These are phyloP conservation scores for Sabatieria punctata DNA, from an alignment of 2,888 invertebrate species.

Conservation along the genomic window DNA sequence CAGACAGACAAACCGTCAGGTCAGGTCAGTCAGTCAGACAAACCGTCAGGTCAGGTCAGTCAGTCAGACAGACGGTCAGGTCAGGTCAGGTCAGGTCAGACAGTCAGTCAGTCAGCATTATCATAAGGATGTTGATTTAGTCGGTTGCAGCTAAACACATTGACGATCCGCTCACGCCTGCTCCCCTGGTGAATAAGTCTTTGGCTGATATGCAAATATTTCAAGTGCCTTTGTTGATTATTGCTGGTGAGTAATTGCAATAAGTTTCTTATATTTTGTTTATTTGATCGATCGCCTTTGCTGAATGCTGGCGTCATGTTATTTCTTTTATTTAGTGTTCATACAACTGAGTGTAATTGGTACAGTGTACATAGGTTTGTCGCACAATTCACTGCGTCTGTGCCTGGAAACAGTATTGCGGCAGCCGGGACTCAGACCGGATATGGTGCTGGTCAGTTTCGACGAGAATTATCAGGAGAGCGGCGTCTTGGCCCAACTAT, in stretches of 20 bases:
- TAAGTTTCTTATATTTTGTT: slow-evolving; percentile 3
- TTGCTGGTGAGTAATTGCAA: slow-evolving; percentile 30
- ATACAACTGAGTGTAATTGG: too few relatives aligned
- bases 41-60: slow-evolving; percentile 5
- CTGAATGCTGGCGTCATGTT: too few relatives aligned
- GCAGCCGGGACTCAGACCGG: slow-evolving; percentile 40
- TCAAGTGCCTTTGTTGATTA: slow-evolving; percentile 35
- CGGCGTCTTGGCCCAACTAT: slow-evolving; percentile 32
- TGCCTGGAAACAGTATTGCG: slow-evolving; percentile 39
- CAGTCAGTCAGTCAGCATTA: too few relatives aligned
- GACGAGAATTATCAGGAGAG: slow-evolving; percentile 35
- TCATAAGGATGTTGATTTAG: background rate
- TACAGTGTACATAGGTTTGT: slow-evolving; percentile 25
- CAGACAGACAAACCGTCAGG: slow-evolving; percentile 4
- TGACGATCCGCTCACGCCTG: slow-evolving; percentile 32
- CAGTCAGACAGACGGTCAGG: background rate
- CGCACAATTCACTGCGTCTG: slow-evolving; percentile 31
- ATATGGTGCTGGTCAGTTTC: slow-evolving; percentile 34
- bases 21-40: background rate
- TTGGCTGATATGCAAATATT: slow-evolving; percentile 32
- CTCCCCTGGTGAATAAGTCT: slow-evolving; percentile 28
- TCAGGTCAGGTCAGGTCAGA: background rate
- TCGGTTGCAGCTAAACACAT: slow-evolving; percentile 27
- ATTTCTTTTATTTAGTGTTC: too few relatives aligned
- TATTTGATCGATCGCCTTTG: slow-evolving; percentile 10